phyloP scores from a whole-genome alignment of 2,113 vertebrate species.

The Eudyptes chrysolophus region DNA sequence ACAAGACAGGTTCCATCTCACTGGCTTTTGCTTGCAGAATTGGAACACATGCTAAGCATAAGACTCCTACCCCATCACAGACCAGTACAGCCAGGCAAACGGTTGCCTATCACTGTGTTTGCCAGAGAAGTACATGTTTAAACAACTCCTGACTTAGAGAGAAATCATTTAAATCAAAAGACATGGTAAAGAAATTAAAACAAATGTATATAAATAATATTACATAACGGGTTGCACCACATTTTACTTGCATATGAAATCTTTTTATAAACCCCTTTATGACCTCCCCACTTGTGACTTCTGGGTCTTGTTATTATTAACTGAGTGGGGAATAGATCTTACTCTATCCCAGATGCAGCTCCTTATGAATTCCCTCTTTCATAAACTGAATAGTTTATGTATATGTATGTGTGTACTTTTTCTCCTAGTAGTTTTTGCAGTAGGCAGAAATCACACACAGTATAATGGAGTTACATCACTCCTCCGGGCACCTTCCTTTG shows the following conservation, averaged over 20 bases:
- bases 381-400: background rate
- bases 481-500: background rate
- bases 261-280: constrained; percentile 46
- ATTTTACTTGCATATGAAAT: constrained; percentile 32
- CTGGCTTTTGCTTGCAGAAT: background rate
- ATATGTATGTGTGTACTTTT: background rate
- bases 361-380: constrained; percentile 37
- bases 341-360: constrained; percentile 15
- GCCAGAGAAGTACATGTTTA: background rate
- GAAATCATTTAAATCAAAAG: background rate
- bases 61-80: background rate
- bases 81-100: background rate
- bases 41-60: background rate
- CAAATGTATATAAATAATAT: background rate
- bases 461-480: background rate
- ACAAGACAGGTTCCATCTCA: background rate
- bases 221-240: background rate
- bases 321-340: constrained; percentile 1
- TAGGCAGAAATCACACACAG: background rate
- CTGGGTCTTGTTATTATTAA: constrained; percentile 46
- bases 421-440: background rate
- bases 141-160: background rate
- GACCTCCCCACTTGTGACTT: constrained; percentile 14
- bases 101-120: background rate
- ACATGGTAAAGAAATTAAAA: constrained; percentile 4